Evolutionary conservation across 2,888 invertebrate species (phyloP).

Genomic region (Agrilus mali): DNA sequence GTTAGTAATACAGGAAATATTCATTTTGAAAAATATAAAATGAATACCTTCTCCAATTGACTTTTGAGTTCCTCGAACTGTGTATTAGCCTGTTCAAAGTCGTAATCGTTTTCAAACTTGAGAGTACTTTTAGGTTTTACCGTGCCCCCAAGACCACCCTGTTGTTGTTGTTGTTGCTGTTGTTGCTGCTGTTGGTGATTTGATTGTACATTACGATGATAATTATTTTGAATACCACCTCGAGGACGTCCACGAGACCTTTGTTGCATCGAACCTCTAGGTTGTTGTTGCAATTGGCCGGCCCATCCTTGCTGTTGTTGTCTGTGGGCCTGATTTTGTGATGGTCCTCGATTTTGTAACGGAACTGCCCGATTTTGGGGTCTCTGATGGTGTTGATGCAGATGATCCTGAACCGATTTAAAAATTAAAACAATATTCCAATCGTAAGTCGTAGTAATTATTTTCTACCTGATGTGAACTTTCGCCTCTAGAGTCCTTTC

Average conservation of each 20-base stretch:
- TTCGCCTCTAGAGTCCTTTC: slow-evolving; percentile 23
- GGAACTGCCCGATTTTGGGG: slow-evolving; percentile 11
- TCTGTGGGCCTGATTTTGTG: slow-evolving; percentile 22
- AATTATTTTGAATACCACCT: slow-evolving; percentile 6
- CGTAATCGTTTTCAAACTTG: slow-evolving; percentile 94
- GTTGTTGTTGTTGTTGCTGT: slow-evolving; percentile 21
- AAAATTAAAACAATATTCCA: too few species aligned
- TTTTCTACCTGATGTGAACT: slow-evolving; percentile 7
- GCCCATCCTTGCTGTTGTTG: slow-evolving; percentile 24
- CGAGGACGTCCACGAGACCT: slow-evolving; percentile 37
- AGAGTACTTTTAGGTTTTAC: slow-evolving; percentile 54
- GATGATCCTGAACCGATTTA: too few species aligned
- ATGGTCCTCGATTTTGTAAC: slow-evolving; percentile 20
- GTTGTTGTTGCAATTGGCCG: slow-evolving; percentile 14
- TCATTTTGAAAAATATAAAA: slow-evolving; percentile 29
- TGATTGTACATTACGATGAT: too few species aligned
- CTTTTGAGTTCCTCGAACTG: slow-evolving; percentile 87
- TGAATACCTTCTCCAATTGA: slow-evolving; percentile 68
- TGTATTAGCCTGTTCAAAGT: slow-evolving; percentile 97
- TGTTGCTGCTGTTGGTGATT: slow-evolving; percentile 3
- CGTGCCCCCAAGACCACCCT: slow-evolving; percentile 18
- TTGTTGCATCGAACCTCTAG: slow-evolving; percentile 37
- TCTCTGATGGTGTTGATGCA: too few species aligned
- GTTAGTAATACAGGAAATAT: background rate
- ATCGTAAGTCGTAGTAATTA: too few species aligned